phyloP scores from a whole-genome alignment of 2,888 invertebrate species.

The Ditylenchus weischeri region DNA sequence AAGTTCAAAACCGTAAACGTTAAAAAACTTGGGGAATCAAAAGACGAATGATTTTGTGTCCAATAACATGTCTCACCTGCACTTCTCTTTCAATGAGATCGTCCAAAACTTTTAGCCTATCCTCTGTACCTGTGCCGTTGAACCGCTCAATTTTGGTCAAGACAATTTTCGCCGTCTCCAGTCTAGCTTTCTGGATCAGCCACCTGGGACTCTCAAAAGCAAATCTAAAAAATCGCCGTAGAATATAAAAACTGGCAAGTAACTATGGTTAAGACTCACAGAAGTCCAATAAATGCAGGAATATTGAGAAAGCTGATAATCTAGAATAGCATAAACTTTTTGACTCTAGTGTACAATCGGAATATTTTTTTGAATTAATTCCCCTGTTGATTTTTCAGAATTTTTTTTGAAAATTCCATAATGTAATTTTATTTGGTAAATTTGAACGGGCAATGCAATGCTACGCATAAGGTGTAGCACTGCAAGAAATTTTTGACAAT shows the following conservation, averaged over 20 bases:
- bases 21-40: too few relatives aligned
- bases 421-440: too few relatives aligned
- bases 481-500: too few relatives aligned
- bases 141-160: constrained; percentile 30
- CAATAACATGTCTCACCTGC: constrained; percentile 15
- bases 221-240: constrained; percentile 13
- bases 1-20: too few relatives aligned
- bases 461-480: too few relatives aligned
- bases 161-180: constrained; percentile 28
- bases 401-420: too few relatives aligned
- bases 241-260: background rate
- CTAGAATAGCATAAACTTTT: too few relatives aligned
- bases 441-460: too few relatives aligned
- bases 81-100: constrained; percentile 33
- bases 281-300: constrained; percentile 30
- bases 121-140: constrained; percentile 32
- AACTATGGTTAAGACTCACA: constrained; percentile 15
- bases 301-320: constrained; percentile 23
- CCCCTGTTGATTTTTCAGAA: too few relatives aligned
- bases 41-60: too few relatives aligned
- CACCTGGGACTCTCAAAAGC: constrained; percentile 36
- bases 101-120: constrained; percentile 27
- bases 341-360: too few relatives aligned
- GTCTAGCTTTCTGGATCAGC: constrained; percentile 37
- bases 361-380: too few relatives aligned